Percentiles rank a stretch among this genome's conserved stretches.
Evolutionary conservation across 2,888 invertebrate species (phyloP).

Genomic region (Euclidia mi): DNA sequence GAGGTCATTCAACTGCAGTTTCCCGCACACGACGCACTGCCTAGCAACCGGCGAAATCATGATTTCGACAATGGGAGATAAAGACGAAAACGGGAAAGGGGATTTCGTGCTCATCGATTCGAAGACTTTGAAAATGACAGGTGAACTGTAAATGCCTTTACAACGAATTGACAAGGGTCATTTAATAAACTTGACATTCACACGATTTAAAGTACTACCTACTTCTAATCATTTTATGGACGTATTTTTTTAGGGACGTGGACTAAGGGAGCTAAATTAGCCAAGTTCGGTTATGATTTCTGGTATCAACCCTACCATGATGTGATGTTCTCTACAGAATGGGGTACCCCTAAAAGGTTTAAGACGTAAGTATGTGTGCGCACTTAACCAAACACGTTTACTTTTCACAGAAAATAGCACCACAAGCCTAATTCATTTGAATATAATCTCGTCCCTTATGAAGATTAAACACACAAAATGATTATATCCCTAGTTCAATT

Average conservation of each 20-base stretch:
- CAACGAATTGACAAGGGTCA: conserved; percentile 45
- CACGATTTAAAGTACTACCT: conserved; percentile 24
- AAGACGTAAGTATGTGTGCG: conserved; percentile 85
- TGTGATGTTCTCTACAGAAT: conserved; percentile 97
- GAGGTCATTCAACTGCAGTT: conserved; percentile 93
- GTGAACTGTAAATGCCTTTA: conserved; percentile 72
- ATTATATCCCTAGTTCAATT: too few relatives aligned
- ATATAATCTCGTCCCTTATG: conserved; percentile 35
- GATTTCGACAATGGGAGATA: conserved; percentile 98
- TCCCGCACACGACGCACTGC: conserved; percentile 98
- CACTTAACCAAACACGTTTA: too few relatives aligned
- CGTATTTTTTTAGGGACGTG: conserved; percentile 94
- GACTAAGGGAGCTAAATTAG: conserved; percentile 92
- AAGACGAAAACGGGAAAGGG: conserved; percentile 95
- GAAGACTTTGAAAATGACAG: conserved; percentile 93
- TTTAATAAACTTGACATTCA: conserved; percentile 24
- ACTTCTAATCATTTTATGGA: conserved; percentile 80
- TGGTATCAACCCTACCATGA: conserved; percentile 99
- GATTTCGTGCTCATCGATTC: conserved; percentile 97
- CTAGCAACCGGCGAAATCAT: conserved; percentile 97
- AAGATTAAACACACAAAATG: conserved; percentile 27
- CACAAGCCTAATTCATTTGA: conserved; percentile 32
- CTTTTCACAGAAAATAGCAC: neutral
- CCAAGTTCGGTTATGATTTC: conserved; percentile 97
- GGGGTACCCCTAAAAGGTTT: conserved; percentile 97